These are phyloP conservation scores for Acholoe squamosa DNA, from an alignment of 2,888 invertebrate genomes.

Conservation along the genomic window DNA sequence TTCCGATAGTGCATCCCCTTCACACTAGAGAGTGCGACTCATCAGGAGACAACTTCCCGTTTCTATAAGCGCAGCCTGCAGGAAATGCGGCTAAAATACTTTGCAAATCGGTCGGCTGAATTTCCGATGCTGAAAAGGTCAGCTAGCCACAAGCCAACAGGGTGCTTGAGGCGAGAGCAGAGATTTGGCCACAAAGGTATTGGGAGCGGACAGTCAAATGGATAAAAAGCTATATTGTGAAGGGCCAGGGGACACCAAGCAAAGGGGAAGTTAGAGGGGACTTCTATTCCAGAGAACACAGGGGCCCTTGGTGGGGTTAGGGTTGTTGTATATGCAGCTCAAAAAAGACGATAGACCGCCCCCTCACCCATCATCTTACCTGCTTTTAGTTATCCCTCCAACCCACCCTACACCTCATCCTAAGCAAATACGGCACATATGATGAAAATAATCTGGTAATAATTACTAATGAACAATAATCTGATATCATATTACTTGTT, in stretches of 20 bases:
- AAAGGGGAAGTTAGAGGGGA: no score
- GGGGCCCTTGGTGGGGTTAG: no score
- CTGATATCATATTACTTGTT: neutral
- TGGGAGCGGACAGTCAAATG: neutral
- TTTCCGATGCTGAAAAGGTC: conserved; percentile 24
- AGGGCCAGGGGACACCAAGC: neutral
- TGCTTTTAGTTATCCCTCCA: no score
- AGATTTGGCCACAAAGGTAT: neutral
- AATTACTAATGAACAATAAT: no score
- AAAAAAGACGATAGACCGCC: no score
- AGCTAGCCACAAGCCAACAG: neutral
- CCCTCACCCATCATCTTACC: no score
- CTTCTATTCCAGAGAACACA: no score
- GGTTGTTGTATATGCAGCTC: no score
- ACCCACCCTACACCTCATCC: no score
- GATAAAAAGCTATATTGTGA: neutral
- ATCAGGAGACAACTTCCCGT: neutral
- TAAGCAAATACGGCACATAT: no score
- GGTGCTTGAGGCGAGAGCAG: neutral
- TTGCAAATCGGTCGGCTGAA: conserved; percentile 5
- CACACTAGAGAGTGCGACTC: neutral
- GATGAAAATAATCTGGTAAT: no score
- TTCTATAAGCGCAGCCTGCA: neutral
- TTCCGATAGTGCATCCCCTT: neutral
- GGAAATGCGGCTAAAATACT: conserved; percentile 26